Percentiles rank a stretch among this genome's conserved stretches.
phyloP scores from a whole-genome alignment of 2,113 vertebrate species.

The Gila orcuttii region DNA sequence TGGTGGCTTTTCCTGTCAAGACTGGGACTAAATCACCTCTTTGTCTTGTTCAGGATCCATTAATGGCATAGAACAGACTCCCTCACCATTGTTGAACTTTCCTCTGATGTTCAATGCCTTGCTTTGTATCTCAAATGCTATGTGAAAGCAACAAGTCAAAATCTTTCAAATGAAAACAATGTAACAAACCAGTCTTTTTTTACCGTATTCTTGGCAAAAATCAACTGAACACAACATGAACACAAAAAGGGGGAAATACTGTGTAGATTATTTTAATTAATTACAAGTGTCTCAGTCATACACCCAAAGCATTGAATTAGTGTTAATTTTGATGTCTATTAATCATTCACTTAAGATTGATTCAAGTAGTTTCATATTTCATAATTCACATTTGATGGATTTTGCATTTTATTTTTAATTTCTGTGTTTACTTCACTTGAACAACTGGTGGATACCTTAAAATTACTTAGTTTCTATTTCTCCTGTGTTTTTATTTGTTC shows the following conservation, averaged over 20 bases:
- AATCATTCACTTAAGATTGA: neutral
- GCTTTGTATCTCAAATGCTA: neutral
- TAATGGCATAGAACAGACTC: conserved; percentile 29
- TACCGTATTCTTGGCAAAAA: neutral
- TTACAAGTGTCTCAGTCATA: neutral
- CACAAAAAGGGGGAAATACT: neutral
- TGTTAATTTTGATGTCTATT: neutral
- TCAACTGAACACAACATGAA: neutral
- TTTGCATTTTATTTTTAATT: neutral
- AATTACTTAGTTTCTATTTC: neutral
- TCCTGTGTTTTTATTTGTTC: no score
- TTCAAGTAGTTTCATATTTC: neutral
- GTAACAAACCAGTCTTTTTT: neutral
- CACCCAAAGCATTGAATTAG: neutral
- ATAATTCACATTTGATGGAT: neutral
- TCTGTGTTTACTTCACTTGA: neutral
- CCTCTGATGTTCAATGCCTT: conserved; percentile 1
- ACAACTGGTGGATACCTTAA: neutral
- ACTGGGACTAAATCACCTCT: conserved; percentile 19
- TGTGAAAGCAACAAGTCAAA: conserved; percentile 9
- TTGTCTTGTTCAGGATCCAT: conserved; percentile 31
- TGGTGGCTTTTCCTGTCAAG: conserved; percentile 13
- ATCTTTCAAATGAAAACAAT: neutral
- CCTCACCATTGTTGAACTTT: neutral
- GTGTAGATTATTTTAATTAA: neutral